phyloP scores from a whole-genome alignment of 2,888 invertebrate species.

The Caenorhabditis becei region DNA sequence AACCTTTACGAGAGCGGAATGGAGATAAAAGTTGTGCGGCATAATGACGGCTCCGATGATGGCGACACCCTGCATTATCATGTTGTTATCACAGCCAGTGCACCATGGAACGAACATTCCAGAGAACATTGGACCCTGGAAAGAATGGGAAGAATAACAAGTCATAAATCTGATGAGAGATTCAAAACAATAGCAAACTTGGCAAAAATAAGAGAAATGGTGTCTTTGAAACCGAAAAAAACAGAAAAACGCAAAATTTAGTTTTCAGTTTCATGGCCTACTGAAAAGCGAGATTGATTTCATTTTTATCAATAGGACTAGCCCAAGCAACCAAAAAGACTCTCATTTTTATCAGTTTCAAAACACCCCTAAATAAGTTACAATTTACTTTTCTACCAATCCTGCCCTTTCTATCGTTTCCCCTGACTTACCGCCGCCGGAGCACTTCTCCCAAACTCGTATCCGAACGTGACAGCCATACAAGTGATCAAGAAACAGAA shows the following conservation, averaged over 20 bases:
- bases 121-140: constrained; percentile 86
- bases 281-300: too few species aligned
- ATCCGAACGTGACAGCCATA: constrained; percentile 93
- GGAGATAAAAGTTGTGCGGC: constrained; percentile 93
- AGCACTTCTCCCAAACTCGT: constrained; percentile 81
- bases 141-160: too few species aligned
- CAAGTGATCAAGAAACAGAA: constrained; percentile 89
- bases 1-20: constrained; percentile 92
- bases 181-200: too few species aligned
- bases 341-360: too few species aligned
- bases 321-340: too few species aligned
- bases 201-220: too few species aligned
- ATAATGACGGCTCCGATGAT: constrained; percentile 92
- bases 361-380: too few species aligned
- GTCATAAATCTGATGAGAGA: too few species aligned
- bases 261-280: too few species aligned
- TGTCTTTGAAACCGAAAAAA: neutral
- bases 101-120: constrained; percentile 91
- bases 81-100: constrained; percentile 86
- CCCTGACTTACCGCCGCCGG: constrained; percentile 68
- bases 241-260: neutral
- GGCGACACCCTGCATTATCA: constrained; percentile 85
- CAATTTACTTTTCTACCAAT: too few species aligned
- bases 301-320: too few species aligned
- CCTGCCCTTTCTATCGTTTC: too few species aligned